Percentiles rank a stretch among this genome's conserved stretches.
These are phyloP conservation scores for Drosophila mayri DNA, from an alignment of 1,140 invertebrate species.

Conservation along the genomic window DNA sequence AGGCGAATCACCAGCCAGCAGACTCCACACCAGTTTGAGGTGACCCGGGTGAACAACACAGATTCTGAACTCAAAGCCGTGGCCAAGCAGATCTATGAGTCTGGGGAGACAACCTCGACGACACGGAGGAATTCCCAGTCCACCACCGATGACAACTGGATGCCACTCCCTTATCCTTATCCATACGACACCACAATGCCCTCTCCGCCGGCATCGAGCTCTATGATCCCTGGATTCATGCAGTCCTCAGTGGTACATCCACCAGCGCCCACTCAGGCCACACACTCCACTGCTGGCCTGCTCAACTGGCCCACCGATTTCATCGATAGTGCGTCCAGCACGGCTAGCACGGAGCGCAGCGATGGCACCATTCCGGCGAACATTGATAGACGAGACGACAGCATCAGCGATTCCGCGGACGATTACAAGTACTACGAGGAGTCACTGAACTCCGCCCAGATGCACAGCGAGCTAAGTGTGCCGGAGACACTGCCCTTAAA, in stretches of 20 bases:
- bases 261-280: slow-evolving; percentile 19
- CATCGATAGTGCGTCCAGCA: slow-evolving; percentile 48
- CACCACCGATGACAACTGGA: slow-evolving; percentile 63
- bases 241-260: slow-evolving; percentile 32
- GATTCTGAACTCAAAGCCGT: slow-evolving; percentile 48
- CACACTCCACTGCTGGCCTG: slow-evolving; percentile 47
- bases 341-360: slow-evolving; percentile 36
- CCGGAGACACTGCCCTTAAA: slow-evolving; percentile 64
- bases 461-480: slow-evolving; percentile 68
- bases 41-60: slow-evolving; percentile 41
- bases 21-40: slow-evolving; percentile 25
- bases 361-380: slow-evolving; percentile 14
- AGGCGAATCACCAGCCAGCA: slow-evolving; percentile 38
- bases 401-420: slow-evolving; percentile 32
- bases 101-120: slow-evolving; percentile 57
- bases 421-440: slow-evolving; percentile 68
- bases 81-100: slow-evolving; percentile 70
- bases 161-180: slow-evolving; percentile 68
- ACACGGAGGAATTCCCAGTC: neutral
- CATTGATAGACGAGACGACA: slow-evolving; percentile 60
- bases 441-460: slow-evolving; percentile 57
- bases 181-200: slow-evolving; percentile 66
- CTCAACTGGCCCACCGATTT: slow-evolving; percentile 79
- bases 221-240: slow-evolving; percentile 24
- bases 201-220: slow-evolving; percentile 35